A percentile compares a stretch with the other conserved stretches of the same genome.
phyloP scores from a whole-genome alignment of 2,113 vertebrate species.

The Thymallus thymallus region DNA sequence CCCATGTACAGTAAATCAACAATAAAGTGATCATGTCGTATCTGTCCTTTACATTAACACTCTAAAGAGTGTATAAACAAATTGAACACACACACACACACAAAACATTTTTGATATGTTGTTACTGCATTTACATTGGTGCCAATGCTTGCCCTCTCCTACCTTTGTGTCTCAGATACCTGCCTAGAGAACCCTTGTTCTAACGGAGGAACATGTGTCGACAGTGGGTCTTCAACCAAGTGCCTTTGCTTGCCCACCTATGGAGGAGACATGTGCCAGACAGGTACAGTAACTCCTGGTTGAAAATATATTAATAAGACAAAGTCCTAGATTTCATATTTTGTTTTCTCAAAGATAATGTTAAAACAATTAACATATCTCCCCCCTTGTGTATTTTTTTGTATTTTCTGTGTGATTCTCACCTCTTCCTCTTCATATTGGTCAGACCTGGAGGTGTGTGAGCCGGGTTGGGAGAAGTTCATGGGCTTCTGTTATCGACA shows the following conservation, averaged over 20 bases:
- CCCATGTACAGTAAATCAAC: too few relatives aligned
- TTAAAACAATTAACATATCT: too few relatives aligned
- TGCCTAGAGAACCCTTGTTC: conserved; percentile 85
- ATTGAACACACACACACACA: neutral
- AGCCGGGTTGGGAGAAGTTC: conserved; percentile 85
- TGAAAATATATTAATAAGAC: too few relatives aligned
- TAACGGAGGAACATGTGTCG: conserved; percentile 91
- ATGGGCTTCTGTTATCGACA: conserved; percentile 90
- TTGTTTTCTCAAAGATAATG: too few relatives aligned
- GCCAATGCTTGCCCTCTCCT: neutral
- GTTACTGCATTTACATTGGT: neutral
- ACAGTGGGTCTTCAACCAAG: conserved; percentile 55
- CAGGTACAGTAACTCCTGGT: conserved; percentile 77
- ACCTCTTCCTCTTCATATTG: neutral
- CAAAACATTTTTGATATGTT: neutral
- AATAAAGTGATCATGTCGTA: too few relatives aligned
- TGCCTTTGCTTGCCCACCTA: conserved; percentile 91
- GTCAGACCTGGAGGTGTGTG: conserved; percentile 80
- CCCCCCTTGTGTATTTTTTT: neutral
- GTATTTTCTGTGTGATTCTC: neutral
- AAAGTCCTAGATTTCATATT: too few relatives aligned
- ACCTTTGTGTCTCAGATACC: conserved; percentile 73
- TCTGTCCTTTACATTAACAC: neutral
- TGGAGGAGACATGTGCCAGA: conserved; percentile 83
- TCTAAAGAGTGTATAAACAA: neutral